Evolutionary conservation across 2,888 invertebrate species (phyloP), one percentile per base, ranked within the genome.

Genomic region (Netelia melanura): DNA sequence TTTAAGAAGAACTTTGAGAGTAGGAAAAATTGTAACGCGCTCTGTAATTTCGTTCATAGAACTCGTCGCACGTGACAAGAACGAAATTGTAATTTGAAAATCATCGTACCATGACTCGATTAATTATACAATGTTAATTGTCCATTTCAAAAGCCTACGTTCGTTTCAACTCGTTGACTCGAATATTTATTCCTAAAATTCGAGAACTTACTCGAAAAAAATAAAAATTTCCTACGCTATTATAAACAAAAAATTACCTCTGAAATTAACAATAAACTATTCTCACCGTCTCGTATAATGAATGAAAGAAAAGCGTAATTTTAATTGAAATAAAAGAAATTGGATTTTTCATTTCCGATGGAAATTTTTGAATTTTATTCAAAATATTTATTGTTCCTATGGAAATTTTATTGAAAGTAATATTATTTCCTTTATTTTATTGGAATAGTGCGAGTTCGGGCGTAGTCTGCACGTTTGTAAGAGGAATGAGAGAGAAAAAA

Each of bases 401-500:
- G 0, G 6, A 48, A 48, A 48, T 11, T 48, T 48, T 48, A 48
- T 48, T 48, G 3, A 6, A 48, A 2, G 14, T 9, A 48, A 8
- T 48, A 48, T 48, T 14, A 48, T 48, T 48, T 11, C 14, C 48
- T 48, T 3, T 48, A 14, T 9, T 48, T 48, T 0, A 11, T 48
- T 9, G 14, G 9, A 48, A 48, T 3, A 48, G 10, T 9, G 14
- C 10, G 10, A 0, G 14, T 2, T 48, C 48, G 52, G 58, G 25
- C 48, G 23, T 68, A 44, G 68, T 77, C 67, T 61, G 44, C 48
- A 43, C 48, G 67, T 56, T 68, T 68, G 58, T 61, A 61, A 61
- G 48, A 61, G 61, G 48, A 48, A 30, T 30, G 30, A 48, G 48
- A 48, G 9, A 6, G 14, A 14, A 48, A 48, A 48, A 48, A 48